phyloP scores from a whole-genome alignment of 2,888 invertebrate genomes.

The Empis livida region DNA sequence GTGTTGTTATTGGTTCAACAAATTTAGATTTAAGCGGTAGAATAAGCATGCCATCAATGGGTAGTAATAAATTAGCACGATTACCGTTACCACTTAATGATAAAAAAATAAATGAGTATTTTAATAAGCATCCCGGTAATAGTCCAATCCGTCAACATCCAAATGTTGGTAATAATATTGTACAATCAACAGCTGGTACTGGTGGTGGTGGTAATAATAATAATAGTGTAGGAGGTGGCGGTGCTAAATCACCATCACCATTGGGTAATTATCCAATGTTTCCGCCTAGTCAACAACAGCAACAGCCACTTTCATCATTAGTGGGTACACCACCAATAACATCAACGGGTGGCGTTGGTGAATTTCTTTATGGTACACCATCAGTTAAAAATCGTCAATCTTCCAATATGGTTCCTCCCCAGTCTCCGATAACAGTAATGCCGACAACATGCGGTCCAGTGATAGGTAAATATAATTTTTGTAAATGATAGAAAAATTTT shows the following conservation, averaged over 20 bases:
- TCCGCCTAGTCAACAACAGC: slow-evolving; percentile 36
- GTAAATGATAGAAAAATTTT: no score
- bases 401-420: slow-evolving; percentile 38
- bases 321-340: slow-evolving; percentile 13
- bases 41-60: slow-evolving; percentile 7
- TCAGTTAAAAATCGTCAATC: slow-evolving; percentile 30
- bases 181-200: neutral
- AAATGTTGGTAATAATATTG: neutral
- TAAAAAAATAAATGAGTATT: slow-evolving; percentile 89
- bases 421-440: slow-evolving; percentile 23
- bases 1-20: slow-evolving; percentile 17
- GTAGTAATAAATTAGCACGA: slow-evolving; percentile 27
- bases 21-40: slow-evolving; percentile 14
- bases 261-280: slow-evolving; percentile 63
- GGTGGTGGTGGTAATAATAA: neutral
- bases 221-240: slow-evolving; percentile 36
- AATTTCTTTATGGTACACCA: slow-evolving; percentile 13
- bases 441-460: slow-evolving; percentile 12
- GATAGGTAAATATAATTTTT: neutral
- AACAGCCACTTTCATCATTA: slow-evolving; percentile 16
- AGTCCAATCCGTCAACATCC: slow-evolving; percentile 60
- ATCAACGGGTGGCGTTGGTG: slow-evolving; percentile 11
- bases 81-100: slow-evolving; percentile 38
- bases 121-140: slow-evolving; percentile 68
- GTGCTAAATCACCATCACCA: slow-evolving; percentile 72